Conservation (phyloP, 1,140 invertebrate genomes). For the Microplitis demolitor region DNA sequence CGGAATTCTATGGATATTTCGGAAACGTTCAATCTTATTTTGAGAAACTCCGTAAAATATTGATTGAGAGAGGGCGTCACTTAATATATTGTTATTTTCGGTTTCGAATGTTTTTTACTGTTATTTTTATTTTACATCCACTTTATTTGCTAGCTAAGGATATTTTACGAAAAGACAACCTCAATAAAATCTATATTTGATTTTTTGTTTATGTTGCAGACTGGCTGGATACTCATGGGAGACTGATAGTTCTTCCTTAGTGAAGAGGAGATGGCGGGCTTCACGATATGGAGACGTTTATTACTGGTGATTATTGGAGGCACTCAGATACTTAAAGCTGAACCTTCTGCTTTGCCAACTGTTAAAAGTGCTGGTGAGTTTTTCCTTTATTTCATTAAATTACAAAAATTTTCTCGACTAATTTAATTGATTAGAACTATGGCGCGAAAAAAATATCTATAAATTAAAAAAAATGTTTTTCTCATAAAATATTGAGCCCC, state of each 20-base stretch:
- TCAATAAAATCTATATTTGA: too few species aligned
- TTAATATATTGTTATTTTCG: neutral
- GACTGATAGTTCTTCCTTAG: slow-evolving; percentile 32
- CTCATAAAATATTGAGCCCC: too few species aligned
- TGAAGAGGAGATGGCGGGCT: slow-evolving; percentile 41
- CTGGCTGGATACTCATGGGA: slow-evolving; percentile 44
- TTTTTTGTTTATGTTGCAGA: slow-evolving; percentile 9
- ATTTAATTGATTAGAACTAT: too few species aligned
- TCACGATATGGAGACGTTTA: slow-evolving; percentile 50
- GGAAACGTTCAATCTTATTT: slow-evolving; percentile 21
- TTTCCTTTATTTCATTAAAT: neutral
- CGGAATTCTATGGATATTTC: slow-evolving; percentile 20
- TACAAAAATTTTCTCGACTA: too few species aligned
- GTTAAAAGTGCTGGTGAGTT: slow-evolving; percentile 52
- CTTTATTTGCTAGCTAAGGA: too few species aligned
- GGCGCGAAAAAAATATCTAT: too few species aligned
- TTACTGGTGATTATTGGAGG: slow-evolving; percentile 52
- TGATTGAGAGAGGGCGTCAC: neutral
- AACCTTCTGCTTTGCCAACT: slow-evolving; percentile 52
- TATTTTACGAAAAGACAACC: too few species aligned
- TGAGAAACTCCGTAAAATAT: slow-evolving; percentile 7
- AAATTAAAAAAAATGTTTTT: too few species aligned
- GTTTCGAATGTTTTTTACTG: neutral
- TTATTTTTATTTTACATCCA: neutral
- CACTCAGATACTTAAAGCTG: slow-evolving; percentile 48